Base-by-base conservation (phyloP, 2,113 vertebrate genomes). In the Orientallactaga bullata region DNA sequence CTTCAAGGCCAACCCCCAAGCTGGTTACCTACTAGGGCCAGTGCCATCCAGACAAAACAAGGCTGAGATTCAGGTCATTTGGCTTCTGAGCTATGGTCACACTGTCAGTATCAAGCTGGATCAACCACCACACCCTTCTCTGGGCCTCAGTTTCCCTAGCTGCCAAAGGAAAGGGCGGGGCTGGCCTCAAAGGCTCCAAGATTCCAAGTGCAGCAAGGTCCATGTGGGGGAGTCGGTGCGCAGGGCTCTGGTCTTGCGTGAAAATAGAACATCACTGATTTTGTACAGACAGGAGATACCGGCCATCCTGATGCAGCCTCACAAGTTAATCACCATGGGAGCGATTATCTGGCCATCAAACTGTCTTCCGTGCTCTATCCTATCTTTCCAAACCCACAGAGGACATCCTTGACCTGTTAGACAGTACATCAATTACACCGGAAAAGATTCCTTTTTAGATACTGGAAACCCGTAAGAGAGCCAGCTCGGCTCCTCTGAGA, bases 301-400 rank as follows among this genome's bases (percentile, higher is more conserved):
- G 5, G 15, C 0, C 6, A 17, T 1, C 17, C 6, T 0, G 0
- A 4, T 0, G 0, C 2, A 1, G 61, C 2, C 0, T n/a, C 39
- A 39, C 83, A 10, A 28, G 71, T 37, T 66, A 5, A 9, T 61
- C 11, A 1, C 23, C 23, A 4, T 0, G 42, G 77, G 86, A 42
- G 21, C 0, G 1, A 18, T 51, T 65, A 30, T 37, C 80, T 4
- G 18, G 65, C 18, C 71, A 11, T 74, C n/a, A 7, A 3, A 28
- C 78, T 42, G 11, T 30, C 68, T 42, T 72, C 4, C 0, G 9
- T 18, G 32, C 42, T 81, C 23, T 74, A 16, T 18, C 39, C 69
- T 28, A 7, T n/a, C 89, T 81, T 77, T n/a, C 78, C 61, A 60
- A 85, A 20, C 83, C 90, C 90, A 63, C 60, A 71, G 92, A 65